These are phyloP conservation scores for Standfussiana lucernea DNA, from an alignment of 2,888 invertebrate genomes.

Conservation along the genomic window DNA sequence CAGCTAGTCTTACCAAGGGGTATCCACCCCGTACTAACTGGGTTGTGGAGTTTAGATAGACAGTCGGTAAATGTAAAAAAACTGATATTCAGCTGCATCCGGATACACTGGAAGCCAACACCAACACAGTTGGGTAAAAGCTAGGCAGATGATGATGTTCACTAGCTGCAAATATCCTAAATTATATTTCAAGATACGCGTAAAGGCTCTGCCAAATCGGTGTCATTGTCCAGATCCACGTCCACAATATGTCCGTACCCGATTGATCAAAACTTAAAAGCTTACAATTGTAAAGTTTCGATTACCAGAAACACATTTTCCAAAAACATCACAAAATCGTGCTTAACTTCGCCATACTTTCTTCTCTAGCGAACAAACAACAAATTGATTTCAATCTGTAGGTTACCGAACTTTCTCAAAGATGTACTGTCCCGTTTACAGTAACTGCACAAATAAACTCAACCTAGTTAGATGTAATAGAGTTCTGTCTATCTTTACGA, in stretches of 20 bases:
- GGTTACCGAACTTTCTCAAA: constrained; percentile 52
- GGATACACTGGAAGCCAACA: too few species aligned
- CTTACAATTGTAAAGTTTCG: not conserved
- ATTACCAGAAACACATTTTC: not conserved
- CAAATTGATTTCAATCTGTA: constrained; percentile 46
- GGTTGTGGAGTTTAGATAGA: not conserved
- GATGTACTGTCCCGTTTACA: constrained; percentile 28
- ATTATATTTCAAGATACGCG: not conserved
- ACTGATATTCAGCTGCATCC: not conserved
- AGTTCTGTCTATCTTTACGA: constrained; percentile 25
- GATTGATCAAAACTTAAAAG: not conserved
- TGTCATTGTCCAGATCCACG: not conserved
- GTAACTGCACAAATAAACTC: constrained; percentile 46
- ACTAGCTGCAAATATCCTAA: not conserved
- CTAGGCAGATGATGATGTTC: not conserved
- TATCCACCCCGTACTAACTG: not conserved
- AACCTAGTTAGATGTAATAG: constrained; percentile 37
- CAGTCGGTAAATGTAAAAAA: not conserved
- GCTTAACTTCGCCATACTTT: constrained; percentile 8
- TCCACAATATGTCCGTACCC: too few species aligned
- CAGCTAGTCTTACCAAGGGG: not conserved
- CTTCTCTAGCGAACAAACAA: constrained; percentile 29
- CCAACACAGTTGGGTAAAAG: not conserved
- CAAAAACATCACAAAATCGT: constrained; percentile 16
- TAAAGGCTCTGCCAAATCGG: too few species aligned